Base-by-base conservation (phyloP, 2,113 vertebrate species). In the Vulpes lagopus region DNA sequence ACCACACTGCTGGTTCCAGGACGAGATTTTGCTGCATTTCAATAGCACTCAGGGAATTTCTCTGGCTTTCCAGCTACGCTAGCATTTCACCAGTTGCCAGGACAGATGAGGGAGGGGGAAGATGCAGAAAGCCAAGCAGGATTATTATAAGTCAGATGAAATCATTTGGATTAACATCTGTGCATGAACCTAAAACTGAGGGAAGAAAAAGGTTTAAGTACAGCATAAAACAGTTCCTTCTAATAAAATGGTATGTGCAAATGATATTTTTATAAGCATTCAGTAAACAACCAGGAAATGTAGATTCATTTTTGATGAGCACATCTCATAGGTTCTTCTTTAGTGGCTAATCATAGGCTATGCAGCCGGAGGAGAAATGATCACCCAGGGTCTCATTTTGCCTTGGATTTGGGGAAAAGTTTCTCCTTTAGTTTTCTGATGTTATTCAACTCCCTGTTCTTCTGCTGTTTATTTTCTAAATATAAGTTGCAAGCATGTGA, bases 401-500 rank as follows among this genome's bases (percentile, higher is more conserved):
- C 74, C 69, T 91, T 43, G 69, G 55, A 92, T 43, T 92, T 73
- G 84, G 87, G 60, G 60, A 35, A n/a, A 91, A 93, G 84, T 96
- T 95, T 97, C 83, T 88, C 71, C 84, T 95, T 91, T 64, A 2
- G n/a, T 80, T 95, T 84, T 80, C 80, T 38, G 60, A 65, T 92
- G 84, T 62, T 92, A 84, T 79, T 93, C 55, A 49, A 65, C 71
- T 73, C 71, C 87, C 95, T 64, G 53, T 62, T 90, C 95, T 78
- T 80, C 53, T 78, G 92, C 92, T 80, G 83, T 84, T 98, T 91
- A 76, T 97, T 94, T 84, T 96, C 96, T 98, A 95, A 94, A 94
- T 96, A 55, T 81, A 94, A 97, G 97, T 84, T 82, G 84, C 88
- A 78, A 96, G 76, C 30, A 8, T 32, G 81, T 27, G 64, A 94